Conservation (phyloP, 2,797 vertebrate genomes). For the Orestias chungarensis region DNA sequence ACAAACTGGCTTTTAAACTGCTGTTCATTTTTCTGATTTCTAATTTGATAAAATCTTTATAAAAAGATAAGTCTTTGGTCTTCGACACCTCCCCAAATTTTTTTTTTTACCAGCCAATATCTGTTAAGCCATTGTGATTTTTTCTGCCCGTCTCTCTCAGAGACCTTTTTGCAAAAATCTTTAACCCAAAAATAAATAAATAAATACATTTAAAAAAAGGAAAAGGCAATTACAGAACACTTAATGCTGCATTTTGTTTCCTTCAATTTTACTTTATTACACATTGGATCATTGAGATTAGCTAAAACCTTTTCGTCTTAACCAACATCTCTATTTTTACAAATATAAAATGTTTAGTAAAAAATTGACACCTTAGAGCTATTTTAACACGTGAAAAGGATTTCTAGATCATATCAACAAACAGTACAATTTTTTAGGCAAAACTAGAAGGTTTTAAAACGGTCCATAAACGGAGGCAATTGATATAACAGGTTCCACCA, state of each 20-base stretch:
- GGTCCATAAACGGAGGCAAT: conserved; percentile 69
- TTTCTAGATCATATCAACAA: conserved; percentile 74
- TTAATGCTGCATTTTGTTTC: too few relatives aligned
- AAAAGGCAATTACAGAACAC: conserved; percentile 64
- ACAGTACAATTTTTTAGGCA: conserved; percentile 70
- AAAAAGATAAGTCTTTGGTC: conserved; percentile 1
- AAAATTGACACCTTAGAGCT: conserved; percentile 78
- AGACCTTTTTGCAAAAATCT: conserved; percentile 60
- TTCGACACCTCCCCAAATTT: conserved; percentile 25
- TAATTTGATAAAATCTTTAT: too few relatives aligned
- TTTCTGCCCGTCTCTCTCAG: conserved; percentile 25
- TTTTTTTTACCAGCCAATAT: conserved; percentile 30
- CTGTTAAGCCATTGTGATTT: conserved; percentile 33
- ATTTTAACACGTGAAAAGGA: conserved; percentile 72
- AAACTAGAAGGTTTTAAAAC: conserved; percentile 69
- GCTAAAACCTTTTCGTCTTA: conserved; percentile 46
- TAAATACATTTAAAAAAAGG: too few relatives aligned
- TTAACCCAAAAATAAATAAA: conserved; percentile 78
- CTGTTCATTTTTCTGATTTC: neutral
- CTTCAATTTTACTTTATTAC: conserved; percentile 44
- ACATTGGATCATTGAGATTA: conserved; percentile 53
- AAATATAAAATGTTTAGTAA: conserved; percentile 84
- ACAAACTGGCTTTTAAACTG: neutral
- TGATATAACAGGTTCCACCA: conserved; percentile 63
- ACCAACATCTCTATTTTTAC: conserved; percentile 75